Percentiles rank a stretch among this genome's conserved stretches.
These are phyloP conservation scores for Centropus bengalensis DNA, from an alignment of 2,113 vertebrate genomes.

Conservation along the genomic window DNA sequence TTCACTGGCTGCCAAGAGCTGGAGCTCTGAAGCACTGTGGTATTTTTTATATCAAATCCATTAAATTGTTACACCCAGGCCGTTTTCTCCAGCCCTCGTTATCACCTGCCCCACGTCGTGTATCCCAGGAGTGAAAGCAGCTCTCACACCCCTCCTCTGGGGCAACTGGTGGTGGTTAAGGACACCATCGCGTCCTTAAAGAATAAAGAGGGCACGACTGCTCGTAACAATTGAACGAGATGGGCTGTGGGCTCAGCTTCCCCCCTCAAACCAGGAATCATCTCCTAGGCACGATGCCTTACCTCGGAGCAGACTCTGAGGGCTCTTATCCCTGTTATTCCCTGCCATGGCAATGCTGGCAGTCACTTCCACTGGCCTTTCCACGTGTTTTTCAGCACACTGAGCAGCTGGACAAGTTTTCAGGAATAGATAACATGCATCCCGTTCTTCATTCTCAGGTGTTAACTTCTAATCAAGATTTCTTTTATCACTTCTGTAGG, in stretches of 20 bases:
- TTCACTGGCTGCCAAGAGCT: background rate
- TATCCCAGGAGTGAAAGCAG: background rate
- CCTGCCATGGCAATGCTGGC: background rate
- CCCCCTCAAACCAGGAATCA: background rate
- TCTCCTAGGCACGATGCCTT: background rate
- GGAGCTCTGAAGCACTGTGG: background rate
- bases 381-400: background rate
- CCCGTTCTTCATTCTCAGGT: background rate
- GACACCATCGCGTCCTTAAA: background rate
- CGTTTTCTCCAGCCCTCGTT: constrained; percentile 6
- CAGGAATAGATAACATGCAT: background rate
- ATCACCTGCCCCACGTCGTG: background rate
- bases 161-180: background rate
- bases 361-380: rapidly evolving
- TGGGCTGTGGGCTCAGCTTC: background rate
- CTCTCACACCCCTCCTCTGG: background rate
- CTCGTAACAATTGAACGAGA: background rate
- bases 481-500: background rate
- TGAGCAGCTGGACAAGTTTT: background rate
- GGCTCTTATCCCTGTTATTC: background rate
- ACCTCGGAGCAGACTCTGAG: background rate
- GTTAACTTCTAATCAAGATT: background rate
- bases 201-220: background rate
- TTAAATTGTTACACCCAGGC: background rate
- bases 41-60: background rate